Evolutionary conservation across 2,113 vertebrate genomes (phyloP), one percentile per base, ranked within the genome.

Genomic region (Neogobius melanostomus): DNA sequence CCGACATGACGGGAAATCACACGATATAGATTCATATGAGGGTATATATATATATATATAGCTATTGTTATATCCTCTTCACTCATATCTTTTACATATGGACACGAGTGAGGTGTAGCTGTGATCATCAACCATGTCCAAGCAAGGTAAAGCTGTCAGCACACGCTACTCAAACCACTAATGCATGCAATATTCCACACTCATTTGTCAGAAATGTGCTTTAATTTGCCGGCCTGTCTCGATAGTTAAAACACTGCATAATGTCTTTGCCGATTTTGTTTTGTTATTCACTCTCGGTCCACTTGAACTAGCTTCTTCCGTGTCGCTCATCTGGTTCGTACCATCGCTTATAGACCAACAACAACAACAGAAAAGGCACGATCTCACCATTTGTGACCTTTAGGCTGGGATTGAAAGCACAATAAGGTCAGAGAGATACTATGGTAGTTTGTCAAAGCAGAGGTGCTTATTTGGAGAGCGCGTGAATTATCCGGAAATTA

Each of bases 1-100:
- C 80, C 64, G 67, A 76, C 66, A 71, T 68, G 71, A 76, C 77
- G 64, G 70, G 64, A 36, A 54, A 79, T 84, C 78, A 80, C 46
- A 79, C 11, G 68, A 47, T 44, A 65, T 42, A 67, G 48, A 63
- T 49, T 9, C 16, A 62, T 64, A 12, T 36, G 28, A 36, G 28
- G 63, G 28, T 71, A 61, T 72, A 62, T 80, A 46, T 71, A 72
- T 62, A 62, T 72, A 62, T 80, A 46, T 71, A 72, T 62, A 62
- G 44, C 69, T 66, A 73, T 83, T 1, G 79, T 65, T 75, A 78
- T 75, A 42, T 68, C 75, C 11, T 57, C 17, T 67, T 69, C 43
- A 15, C 48, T 67, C 5, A 62, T 61, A 4, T 50, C 11, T 43
- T 15, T 43, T 61, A 3, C 9, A 62, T 60, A 48, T 16, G 68